These are phyloP conservation scores for Periophthalmus magnuspinnatus DNA, from an alignment of 2,797 vertebrate species.

Conservation along the genomic window DNA sequence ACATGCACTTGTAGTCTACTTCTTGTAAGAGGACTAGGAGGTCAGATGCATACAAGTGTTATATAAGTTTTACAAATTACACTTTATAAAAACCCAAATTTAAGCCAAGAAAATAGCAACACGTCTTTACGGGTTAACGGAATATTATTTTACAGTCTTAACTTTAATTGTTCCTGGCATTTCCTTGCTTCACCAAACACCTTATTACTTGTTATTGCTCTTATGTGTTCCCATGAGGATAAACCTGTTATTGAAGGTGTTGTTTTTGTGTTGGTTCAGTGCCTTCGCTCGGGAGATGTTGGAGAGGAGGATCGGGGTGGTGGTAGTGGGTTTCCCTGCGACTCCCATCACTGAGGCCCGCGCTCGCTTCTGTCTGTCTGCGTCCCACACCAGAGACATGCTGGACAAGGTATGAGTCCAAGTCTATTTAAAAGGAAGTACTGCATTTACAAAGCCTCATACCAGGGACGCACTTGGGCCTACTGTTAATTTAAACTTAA, in stretches of 20 bases:
- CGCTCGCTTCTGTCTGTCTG: constrained; percentile 90
- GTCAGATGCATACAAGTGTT: too few species aligned
- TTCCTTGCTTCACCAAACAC: background rate
- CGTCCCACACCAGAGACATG: constrained; percentile 85
- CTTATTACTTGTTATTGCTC: background rate
- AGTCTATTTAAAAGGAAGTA: background rate
- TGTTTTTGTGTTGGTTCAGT: constrained; percentile 59
- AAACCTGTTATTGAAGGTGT: background rate
- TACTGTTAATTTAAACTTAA: too few species aligned
- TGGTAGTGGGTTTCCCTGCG: constrained; percentile 93
- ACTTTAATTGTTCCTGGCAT: background rate
- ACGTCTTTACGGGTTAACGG: background rate
- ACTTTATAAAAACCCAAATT: too few species aligned
- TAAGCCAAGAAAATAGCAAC: too few species aligned
- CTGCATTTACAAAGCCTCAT: too few species aligned
- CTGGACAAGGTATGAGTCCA: constrained; percentile 79
- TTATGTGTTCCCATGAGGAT: background rate
- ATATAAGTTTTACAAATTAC: too few species aligned
- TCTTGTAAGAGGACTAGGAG: too few species aligned
- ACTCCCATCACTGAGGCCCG: constrained; percentile 88
- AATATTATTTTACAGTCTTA: background rate
- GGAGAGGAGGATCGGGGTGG: constrained; percentile 85
- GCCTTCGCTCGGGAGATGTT: constrained; percentile 89
- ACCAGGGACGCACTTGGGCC: too few species aligned
- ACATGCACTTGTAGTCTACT: too few species aligned